These are phyloP conservation scores for Isichthys henryi DNA, from an alignment of 2,113 vertebrate species.

Conservation along the genomic window DNA sequence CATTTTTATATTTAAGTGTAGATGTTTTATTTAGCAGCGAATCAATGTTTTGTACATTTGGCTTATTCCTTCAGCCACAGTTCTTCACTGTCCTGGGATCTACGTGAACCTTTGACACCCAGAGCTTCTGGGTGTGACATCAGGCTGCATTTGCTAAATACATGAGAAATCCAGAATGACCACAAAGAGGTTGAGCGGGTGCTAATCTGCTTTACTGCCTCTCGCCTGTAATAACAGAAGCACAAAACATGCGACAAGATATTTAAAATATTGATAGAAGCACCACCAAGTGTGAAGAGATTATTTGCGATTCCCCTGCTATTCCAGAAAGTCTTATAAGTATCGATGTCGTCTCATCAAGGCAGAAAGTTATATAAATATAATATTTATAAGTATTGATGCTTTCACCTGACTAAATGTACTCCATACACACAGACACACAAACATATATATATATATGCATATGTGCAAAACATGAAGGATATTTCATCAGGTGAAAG, in stretches of 20 bases:
- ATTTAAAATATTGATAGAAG: neutral
- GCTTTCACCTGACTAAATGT: neutral
- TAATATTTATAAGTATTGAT: constrained; percentile 6
- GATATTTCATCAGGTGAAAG: too few species aligned
- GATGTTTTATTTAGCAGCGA: neutral
- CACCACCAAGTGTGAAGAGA: neutral
- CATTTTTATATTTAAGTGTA: neutral
- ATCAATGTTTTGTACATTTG: neutral
- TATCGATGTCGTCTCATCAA: neutral
- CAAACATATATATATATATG: neutral
- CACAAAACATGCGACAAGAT: neutral
- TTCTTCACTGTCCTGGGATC: neutral
- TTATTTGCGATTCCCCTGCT: neutral
- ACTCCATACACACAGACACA: neutral
- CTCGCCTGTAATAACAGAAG: neutral
- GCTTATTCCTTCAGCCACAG: neutral
- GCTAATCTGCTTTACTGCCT: neutral
- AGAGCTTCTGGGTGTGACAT: neutral
- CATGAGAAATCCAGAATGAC: neutral
- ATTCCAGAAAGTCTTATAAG: constrained; percentile 2
- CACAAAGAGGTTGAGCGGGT: neutral
- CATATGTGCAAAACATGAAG: too few species aligned
- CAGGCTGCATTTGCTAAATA: neutral
- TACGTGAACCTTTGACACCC: neutral
- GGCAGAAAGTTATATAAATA: neutral